Percentiles rank a stretch among this genome's conserved stretches.
phyloP scores from a whole-genome alignment of 2,113 vertebrate genomes.

The Plecotus auritus region DNA sequence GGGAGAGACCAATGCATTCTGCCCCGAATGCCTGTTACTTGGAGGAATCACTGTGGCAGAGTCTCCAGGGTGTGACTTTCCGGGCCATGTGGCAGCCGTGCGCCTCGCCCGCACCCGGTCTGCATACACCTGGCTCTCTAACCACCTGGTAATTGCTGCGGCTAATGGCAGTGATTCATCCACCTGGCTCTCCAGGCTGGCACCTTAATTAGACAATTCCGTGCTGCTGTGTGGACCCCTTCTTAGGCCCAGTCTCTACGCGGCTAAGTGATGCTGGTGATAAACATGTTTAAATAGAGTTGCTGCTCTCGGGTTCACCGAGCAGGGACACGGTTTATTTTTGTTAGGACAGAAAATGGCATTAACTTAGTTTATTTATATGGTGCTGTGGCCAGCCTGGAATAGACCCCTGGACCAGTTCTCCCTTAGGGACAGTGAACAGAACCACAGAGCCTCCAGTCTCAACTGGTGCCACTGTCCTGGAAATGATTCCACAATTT shows the following conservation, averaged over 20 bases:
- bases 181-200: neutral
- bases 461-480: accelerated
- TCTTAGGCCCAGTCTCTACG: neutral
- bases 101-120: accelerated
- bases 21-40: accelerated
- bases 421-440: neutral
- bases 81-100: accelerated
- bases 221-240: neutral
- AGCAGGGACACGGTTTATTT: conserved; percentile 58
- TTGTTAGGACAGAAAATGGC: conserved; percentile 49
- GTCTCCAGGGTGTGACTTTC: accelerated
- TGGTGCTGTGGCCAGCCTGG: neutral
- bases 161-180: neutral
- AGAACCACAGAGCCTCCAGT: accelerated
- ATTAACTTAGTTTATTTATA: conserved; percentile 51
- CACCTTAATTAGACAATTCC: neutral
- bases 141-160: neutral
- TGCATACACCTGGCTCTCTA: neutral
- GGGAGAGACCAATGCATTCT: neutral
- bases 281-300: conserved; percentile 51
- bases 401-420: neutral
- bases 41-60: no score
- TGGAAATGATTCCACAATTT: accelerated
- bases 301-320: conserved; percentile 54
- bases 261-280: neutral